Percentiles rank a stretch among this genome's conserved stretches.
Evolutionary conservation across 2,113 vertebrate genomes (phyloP).

Genomic region (Erythrocercus mccallii): DNA sequence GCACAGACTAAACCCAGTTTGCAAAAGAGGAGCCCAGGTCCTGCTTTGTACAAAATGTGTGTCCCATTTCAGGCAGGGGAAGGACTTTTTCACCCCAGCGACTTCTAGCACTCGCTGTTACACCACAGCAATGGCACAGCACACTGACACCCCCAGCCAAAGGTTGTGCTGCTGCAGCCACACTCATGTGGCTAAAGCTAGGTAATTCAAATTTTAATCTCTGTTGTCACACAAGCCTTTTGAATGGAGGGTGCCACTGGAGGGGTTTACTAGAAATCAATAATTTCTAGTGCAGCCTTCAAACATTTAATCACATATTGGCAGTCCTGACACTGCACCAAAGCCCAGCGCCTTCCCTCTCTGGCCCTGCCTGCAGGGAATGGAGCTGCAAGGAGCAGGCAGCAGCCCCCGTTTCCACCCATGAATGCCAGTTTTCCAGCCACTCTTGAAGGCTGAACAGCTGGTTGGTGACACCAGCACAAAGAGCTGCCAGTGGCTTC

Average conservation of each 20-base stretch:
- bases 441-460: neutral
- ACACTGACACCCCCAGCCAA: neutral
- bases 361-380: neutral
- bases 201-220: neutral
- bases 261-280: neutral
- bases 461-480: neutral
- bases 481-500: neutral
- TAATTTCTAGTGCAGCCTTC: neutral
- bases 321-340: fast-evolving
- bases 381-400: neutral
- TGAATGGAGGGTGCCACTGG: neutral
- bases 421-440: fast-evolving
- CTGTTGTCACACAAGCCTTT: neutral
- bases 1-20: neutral
- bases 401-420: neutral
- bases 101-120: fast-evolving
- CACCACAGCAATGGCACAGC: fast-evolving
- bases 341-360: fast-evolving
- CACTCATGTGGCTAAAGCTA: neutral
- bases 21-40: neutral
- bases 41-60: neutral
- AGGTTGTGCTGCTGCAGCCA: neutral
- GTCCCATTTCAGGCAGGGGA: neutral
- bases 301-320: fast-evolving
- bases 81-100: neutral